Evolutionary conservation across 53 echinoderm and acorn worm species (phyloP).

Genomic region (Pentamera pediparva): DNA sequence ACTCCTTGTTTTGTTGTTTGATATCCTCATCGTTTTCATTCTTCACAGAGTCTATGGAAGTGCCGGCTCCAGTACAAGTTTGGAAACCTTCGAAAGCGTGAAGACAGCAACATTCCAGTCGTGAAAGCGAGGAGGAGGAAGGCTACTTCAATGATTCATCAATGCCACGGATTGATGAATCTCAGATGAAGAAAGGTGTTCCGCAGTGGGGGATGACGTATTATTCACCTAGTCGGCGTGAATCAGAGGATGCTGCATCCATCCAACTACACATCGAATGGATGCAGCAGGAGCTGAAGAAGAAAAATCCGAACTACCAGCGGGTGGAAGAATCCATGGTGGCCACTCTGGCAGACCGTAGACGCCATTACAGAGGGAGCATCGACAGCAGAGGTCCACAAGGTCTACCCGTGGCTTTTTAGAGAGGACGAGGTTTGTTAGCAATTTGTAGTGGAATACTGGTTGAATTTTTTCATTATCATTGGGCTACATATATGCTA

Average conservation of each 20-base stretch:
- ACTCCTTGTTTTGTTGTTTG: no score
- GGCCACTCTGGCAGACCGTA: conserved; percentile 15
- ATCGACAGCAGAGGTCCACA: conserved; percentile 2
- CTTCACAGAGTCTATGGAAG: conserved; percentile 33
- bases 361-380: conserved; percentile 3
- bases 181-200: no score
- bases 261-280: no score
- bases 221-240: conserved; percentile 9
- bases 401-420: no score
- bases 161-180: neutral
- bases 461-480: no score
- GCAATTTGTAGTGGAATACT: no score
- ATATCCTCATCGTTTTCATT: no score
- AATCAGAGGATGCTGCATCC: no score
- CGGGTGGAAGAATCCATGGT: conserved; percentile 13
- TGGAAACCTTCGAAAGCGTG: conserved; percentile 19
- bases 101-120: conserved; percentile 11
- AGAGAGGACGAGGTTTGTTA: conserved; percentile 41
- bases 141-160: neutral
- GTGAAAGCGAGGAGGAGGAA: conserved; percentile 26
- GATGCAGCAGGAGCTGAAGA: no score
- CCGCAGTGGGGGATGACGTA: conserved; percentile 21
- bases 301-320: no score
- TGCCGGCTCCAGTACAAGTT: conserved; percentile 28
- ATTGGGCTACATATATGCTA: no score